Evolutionary conservation across 2,113 vertebrate species (phyloP).

Genomic region (Alethe diademata): DNA sequence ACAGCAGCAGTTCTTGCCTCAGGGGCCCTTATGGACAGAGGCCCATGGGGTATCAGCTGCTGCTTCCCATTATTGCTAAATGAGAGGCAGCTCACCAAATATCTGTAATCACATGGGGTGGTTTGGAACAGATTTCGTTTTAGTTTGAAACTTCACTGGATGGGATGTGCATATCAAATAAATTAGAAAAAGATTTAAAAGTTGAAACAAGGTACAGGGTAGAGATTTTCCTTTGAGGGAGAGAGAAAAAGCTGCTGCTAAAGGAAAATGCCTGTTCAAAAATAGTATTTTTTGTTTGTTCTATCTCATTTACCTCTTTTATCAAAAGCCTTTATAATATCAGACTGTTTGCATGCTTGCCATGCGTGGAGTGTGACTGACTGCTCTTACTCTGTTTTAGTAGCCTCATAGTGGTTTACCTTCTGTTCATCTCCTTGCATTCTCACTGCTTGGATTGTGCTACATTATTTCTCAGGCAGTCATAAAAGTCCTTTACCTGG

Average conservation of each 20-base stretch:
- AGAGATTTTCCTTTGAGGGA: constrained; percentile 11
- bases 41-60: background rate
- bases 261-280: background rate
- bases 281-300: background rate
- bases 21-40: background rate
- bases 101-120: background rate
- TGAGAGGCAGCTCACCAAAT: background rate
- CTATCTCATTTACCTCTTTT: background rate
- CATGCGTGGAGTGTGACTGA: background rate
- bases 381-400: background rate
- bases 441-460: background rate
- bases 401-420: background rate
- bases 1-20: constrained; percentile 4
- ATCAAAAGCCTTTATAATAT: background rate
- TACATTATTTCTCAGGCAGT: background rate
- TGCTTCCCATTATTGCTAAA: background rate
- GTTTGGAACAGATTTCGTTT: background rate
- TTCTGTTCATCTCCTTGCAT: background rate
- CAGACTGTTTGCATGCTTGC: background rate
- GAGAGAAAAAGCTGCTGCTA: background rate
- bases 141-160: background rate
- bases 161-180: background rate
- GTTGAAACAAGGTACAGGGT: background rate
- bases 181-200: background rate
- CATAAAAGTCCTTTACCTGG: background rate